Conservation (phyloP, 2,797 vertebrate species). For the Valencia hispanica region DNA sequence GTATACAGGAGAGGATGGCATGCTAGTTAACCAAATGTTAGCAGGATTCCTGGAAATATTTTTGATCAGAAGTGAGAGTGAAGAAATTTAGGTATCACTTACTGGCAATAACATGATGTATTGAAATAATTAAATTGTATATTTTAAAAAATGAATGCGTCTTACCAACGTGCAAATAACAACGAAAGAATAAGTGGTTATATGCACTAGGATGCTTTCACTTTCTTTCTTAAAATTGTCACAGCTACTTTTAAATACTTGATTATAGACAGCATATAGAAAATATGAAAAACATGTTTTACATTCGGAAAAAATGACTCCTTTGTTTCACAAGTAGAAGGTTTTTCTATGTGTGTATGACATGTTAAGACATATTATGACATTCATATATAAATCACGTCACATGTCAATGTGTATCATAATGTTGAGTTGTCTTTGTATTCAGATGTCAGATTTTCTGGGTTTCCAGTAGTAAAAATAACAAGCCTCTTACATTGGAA, state of each 20-base stretch:
- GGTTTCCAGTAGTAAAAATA: background rate
- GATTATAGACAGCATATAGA: background rate
- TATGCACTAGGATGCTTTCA: background rate
- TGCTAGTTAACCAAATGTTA: conserved; percentile 35
- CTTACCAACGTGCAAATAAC: background rate
- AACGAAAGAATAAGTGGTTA: background rate
- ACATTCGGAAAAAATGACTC: background rate
- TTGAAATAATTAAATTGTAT: background rate
- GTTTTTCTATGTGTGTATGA: too few relatives aligned
- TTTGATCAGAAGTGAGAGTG: conserved; percentile 17
- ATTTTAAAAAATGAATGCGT: background rate
- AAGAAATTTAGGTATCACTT: conserved; percentile 3
- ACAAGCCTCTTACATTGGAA: background rate
- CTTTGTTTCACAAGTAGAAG: background rate
- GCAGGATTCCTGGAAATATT: conserved; percentile 35
- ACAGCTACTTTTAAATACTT: background rate
- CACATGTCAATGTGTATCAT: too few relatives aligned
- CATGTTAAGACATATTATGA: too few relatives aligned
- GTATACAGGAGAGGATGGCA: conserved; percentile 41
- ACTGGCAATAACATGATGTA: background rate
- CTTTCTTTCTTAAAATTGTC: conserved; percentile 5
- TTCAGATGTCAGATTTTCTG: background rate
- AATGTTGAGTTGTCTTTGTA: background rate
- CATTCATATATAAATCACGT: too few relatives aligned
- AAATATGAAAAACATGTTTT: background rate